A percentile compares a stretch with the other conserved stretches of the same genome.
Conservation (phyloP, 2,113 vertebrate species). For the Elephantulus edwardii region DNA sequence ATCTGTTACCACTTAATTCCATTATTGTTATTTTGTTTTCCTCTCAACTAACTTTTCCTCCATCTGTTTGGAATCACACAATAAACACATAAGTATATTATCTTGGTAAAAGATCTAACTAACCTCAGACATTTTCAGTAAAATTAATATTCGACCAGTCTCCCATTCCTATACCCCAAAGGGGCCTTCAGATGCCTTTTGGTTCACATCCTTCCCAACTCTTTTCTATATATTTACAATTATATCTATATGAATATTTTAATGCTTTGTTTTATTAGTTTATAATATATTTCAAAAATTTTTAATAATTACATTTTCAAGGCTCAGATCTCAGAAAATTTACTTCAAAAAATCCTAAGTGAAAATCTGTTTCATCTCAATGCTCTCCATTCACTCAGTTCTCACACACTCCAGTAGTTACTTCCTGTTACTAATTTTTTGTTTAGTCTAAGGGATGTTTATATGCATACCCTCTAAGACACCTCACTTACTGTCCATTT, state of each 20-base stretch:
- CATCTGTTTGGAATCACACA: slow-evolving; percentile 66
- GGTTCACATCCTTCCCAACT: not conserved
- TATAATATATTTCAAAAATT: slow-evolving; percentile 3
- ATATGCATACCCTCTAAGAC: not conserved
- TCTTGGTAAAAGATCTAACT: slow-evolving; percentile 41
- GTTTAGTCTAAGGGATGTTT: slow-evolving; percentile 33
- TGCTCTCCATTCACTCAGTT: not conserved
- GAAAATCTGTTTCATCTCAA: slow-evolving; percentile 12
- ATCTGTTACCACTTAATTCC: slow-evolving; percentile 71
- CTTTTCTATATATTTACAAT: not conserved
- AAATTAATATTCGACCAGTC: not conserved
- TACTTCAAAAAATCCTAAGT: not conserved
- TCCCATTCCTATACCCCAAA: not conserved
- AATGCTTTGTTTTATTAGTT: slow-evolving; percentile 18
- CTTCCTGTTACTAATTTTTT: slow-evolving; percentile 59
- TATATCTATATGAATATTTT: not conserved
- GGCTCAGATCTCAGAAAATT: slow-evolving; percentile 18
- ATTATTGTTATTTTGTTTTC: slow-evolving; percentile 52
- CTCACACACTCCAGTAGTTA: not conserved
- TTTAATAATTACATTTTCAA: slow-evolving; percentile 33
- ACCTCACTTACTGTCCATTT: not conserved
- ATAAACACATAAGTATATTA: slow-evolving; percentile 31
- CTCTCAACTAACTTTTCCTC: not conserved
- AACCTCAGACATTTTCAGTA: slow-evolving; percentile 15
- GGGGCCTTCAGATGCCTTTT: not conserved